Conservation (phyloP, 2,888 invertebrate species). For the Fissipunctia ypsillon region DNA sequence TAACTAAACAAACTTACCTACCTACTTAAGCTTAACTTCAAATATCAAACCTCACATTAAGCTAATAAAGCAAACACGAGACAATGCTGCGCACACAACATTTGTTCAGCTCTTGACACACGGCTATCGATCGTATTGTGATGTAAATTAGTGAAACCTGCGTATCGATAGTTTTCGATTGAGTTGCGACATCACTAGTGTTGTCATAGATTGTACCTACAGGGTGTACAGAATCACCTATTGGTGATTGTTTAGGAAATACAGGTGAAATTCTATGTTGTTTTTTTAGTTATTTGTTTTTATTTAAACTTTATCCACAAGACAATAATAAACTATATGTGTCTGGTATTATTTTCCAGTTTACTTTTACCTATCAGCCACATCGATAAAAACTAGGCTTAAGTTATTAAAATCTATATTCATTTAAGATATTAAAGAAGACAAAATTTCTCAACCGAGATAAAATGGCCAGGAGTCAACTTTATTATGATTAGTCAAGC, state of each 20-base stretch:
- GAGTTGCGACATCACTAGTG: constrained; percentile 70
- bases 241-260: not conserved
- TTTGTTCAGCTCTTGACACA: constrained; percentile 64
- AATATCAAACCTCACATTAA: constrained; percentile 35
- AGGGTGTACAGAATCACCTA: not conserved
- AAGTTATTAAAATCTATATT: not conserved
- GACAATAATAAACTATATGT: not conserved
- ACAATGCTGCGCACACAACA: constrained; percentile 51
- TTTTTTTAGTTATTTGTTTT: not conserved
- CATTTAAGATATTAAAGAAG: not conserved
- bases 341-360: not conserved
- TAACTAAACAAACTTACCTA: constrained; percentile 19
- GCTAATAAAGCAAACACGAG: constrained; percentile 58
- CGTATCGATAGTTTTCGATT: constrained; percentile 62
- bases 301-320: not conserved
- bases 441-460: not conserved
- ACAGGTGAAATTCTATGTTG: too few species aligned
- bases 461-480: too few species aligned
- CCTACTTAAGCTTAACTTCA: constrained; percentile 22
- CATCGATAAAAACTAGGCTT: not conserved
- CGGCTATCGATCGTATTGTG: constrained; percentile 56
- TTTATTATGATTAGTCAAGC: not conserved
- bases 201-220: constrained; percentile 18
- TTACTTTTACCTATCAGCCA: too few species aligned
- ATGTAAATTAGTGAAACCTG: constrained; percentile 70